Percentiles rank a stretch among this genome's conserved stretches.
These are phyloP conservation scores for Mormyrus proboscirostris DNA, from an alignment of 2,797 vertebrate species.

Conservation along the genomic window DNA sequence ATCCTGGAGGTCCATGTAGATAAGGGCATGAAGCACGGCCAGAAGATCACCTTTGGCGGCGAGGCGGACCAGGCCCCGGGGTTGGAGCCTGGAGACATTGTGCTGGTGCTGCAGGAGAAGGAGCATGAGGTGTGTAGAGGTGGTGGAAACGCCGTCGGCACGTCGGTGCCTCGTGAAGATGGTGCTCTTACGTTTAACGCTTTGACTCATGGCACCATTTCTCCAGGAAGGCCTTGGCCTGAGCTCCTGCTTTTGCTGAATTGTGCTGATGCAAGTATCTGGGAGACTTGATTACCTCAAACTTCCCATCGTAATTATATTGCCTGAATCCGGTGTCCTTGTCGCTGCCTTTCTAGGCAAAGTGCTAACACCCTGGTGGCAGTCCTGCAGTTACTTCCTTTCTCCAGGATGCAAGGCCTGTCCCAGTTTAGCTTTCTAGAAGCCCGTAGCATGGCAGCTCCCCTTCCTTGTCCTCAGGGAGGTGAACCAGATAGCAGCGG, in stretches of 20 bases:
- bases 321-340: not conserved
- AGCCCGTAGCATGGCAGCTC: not conserved
- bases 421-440: not conserved
- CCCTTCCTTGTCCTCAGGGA: conserved; percentile 15
- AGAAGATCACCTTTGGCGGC: conserved; percentile 94
- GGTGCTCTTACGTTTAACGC: not conserved
- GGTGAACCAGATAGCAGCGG: conserved; percentile 36
- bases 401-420: not conserved
- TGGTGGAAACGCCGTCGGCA: not conserved
- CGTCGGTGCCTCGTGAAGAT: not conserved
- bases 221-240: not conserved
- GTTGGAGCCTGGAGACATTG: conserved; percentile 91
- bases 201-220: not conserved
- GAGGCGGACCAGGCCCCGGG: conserved; percentile 95
- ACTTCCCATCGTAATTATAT: not conserved
- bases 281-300: not conserved
- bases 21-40: conserved; percentile 97
- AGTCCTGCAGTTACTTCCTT: not conserved
- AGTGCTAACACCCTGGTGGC: not conserved
- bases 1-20: conserved; percentile 98
- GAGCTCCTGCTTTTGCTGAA: not conserved
- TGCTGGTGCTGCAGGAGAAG: conserved; percentile 91
- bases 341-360: not conserved
- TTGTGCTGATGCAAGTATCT: not conserved
- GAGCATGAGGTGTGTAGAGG: conserved; percentile 81